Evolutionary conservation across 1,140 invertebrate species (phyloP).

Genomic region (Capitella teleta): DNA sequence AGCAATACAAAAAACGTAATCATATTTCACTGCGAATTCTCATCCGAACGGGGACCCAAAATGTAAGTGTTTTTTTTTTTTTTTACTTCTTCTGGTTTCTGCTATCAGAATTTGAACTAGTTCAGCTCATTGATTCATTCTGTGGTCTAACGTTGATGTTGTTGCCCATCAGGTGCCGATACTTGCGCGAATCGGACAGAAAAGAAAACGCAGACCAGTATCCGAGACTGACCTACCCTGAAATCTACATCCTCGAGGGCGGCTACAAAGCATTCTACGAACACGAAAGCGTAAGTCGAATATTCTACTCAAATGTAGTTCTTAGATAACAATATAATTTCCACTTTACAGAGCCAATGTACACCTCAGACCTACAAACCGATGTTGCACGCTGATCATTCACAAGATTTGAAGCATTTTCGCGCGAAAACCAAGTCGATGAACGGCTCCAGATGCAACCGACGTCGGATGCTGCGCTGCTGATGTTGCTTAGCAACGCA

Average conservation of each 20-base stretch:
- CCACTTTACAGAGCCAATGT: conserved; percentile 52
- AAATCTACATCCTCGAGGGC: conserved; percentile 85
- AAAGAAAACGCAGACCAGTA: conserved; percentile 70
- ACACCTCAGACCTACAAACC: conserved; percentile 61
- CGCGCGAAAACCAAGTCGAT: conserved; percentile 64
- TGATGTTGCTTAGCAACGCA: too few species aligned
- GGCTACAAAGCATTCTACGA: conserved; percentile 87
- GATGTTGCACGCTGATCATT: conserved; percentile 66
- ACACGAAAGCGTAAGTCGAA: too few species aligned
- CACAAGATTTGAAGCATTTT: conserved; percentile 60
- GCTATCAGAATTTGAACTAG: too few species aligned
- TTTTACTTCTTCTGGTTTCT: too few species aligned
- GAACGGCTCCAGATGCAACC: too few species aligned
- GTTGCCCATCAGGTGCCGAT: too few species aligned
- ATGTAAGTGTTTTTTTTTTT: too few species aligned
- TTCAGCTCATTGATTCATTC: too few species aligned
- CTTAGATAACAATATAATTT: too few species aligned
- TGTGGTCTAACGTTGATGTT: too few species aligned
- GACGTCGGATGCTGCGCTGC: too few species aligned
- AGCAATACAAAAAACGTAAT: conserved; percentile 54
- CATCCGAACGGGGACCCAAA: conserved; percentile 82
- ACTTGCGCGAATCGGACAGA: conserved; percentile 72
- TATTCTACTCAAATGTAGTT: too few species aligned
- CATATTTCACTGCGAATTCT: conserved; percentile 98
- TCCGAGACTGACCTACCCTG: conserved; percentile 80